Evolutionary conservation across 1,140 invertebrate genomes (phyloP).

Genomic region (Tetramorium alpestre): DNA sequence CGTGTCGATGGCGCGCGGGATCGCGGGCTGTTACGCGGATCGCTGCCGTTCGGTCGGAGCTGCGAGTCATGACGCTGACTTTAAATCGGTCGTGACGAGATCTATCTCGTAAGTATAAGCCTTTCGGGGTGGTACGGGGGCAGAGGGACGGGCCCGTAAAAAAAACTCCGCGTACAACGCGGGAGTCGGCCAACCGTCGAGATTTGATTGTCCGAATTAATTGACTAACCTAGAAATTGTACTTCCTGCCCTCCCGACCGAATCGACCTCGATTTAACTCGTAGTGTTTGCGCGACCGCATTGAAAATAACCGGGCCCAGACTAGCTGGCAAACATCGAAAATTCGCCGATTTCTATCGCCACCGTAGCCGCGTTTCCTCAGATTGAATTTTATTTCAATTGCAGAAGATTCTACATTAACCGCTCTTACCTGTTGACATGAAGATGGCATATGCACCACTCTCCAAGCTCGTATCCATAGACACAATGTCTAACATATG

Average conservation of each 20-base stretch:
- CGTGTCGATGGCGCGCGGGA: background rate
- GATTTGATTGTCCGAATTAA: background rate
- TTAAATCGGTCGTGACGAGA: background rate
- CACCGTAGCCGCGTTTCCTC: background rate
- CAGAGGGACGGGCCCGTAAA: background rate
- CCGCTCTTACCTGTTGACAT: slow-evolving; percentile 33
- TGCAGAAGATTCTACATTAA: background rate
- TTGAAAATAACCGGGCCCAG: too few relatives aligned
- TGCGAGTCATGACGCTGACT: background rate
- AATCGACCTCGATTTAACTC: background rate
- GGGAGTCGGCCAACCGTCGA: background rate
- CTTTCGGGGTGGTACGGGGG: background rate
- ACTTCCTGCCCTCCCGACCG: background rate
- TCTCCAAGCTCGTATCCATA: slow-evolving; percentile 70
- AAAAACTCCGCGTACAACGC: background rate
- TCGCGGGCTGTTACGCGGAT: too few relatives aligned
- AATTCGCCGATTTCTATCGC: background rate
- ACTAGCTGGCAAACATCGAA: too few relatives aligned
- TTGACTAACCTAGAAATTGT: slow-evolving; percentile 24
- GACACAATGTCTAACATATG: slow-evolving; percentile 52
- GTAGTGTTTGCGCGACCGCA: background rate
- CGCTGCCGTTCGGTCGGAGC: background rate
- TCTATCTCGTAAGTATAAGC: slow-evolving; percentile 4
- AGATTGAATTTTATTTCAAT: background rate
- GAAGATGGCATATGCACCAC: slow-evolving; percentile 74